Base-by-base conservation (phyloP, 2,113 vertebrate genomes). In the Leuciscus idus region DNA sequence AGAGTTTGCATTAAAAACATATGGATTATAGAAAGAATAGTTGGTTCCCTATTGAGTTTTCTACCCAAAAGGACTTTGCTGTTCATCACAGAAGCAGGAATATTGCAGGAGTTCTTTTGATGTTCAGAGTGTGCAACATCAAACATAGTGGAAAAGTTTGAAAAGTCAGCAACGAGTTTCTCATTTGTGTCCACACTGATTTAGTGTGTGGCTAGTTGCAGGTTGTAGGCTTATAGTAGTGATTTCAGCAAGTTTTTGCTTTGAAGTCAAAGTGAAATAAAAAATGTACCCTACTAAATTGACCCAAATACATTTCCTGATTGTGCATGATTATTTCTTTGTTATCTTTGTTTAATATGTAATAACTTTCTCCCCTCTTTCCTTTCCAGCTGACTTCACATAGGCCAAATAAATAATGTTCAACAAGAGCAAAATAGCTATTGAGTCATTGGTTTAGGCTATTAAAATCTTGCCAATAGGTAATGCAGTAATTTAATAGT, bases 181-280 rank as follows among this genome's bases (percentile, higher is more conserved):
- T 46, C 30, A 81, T 78, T 48, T 87, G 17, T 73, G 81, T 68
- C 36, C 85, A 28, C 59, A 57, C 36, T 78, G 43, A 57, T n/a
- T 80, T 79, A 62, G 64, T 80, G 84, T 85, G 46, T 30, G 55
- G 4, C 62, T 59, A 57, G 36, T 66, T 70, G 64, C 78, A 72
- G 50, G 59, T 61, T 39, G 15, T n/a, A 62, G 64, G 84, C 70
- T 52, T 73, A 52, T n/a, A 36, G 52, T 15, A 30, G 30, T 33
- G 30, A 68, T 68, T 68, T 33, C 30, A 17, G 64, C 30, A 33
- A 33, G 64, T 36, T 15, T 6, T 36, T 72, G 33, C 19, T 72
- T 39, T 72, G 19, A 39, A 30, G 1, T 66, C 62, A 33, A 66
- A 6, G 30, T 33, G 2, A 70, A 21, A 70, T 70, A 0, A 4